phyloP scores from a whole-genome alignment of 37 sponge, comb jelly and placozoan species.

The Tethya wilhelma region DNA sequence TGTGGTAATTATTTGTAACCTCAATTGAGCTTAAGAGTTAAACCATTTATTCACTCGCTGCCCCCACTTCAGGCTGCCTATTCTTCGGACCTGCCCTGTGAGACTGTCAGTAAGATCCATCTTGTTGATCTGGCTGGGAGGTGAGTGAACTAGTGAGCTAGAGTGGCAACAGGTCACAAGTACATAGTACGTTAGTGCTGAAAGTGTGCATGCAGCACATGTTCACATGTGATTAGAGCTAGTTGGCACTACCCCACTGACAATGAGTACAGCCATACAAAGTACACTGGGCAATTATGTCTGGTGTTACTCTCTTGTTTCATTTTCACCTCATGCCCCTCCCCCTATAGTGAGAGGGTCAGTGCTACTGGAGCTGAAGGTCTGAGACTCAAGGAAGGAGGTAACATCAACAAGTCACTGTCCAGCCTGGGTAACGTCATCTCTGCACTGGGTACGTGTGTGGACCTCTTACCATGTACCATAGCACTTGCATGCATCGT shows the following conservation, averaged over 20 bases:
- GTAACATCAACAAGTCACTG: slow-evolving; percentile 86
- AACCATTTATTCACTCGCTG: background rate
- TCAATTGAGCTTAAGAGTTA: background rate
- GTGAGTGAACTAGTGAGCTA: slow-evolving; percentile 28
- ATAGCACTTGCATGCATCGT: no score
- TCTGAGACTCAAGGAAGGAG: slow-evolving; percentile 83
- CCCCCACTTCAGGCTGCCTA: slow-evolving; percentile 70
- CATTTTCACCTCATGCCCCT: background rate
- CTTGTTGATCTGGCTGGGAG: slow-evolving; percentile 92
- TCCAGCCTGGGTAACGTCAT: slow-evolving; percentile 90
- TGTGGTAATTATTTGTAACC: background rate
- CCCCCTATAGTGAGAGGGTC: slow-evolving; percentile 77
- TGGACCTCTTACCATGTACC: no score
- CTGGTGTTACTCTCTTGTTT: background rate
- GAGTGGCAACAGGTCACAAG: no score
- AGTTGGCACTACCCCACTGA: no score
- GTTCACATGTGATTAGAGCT: no score
- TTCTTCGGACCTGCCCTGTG: slow-evolving; percentile 71
- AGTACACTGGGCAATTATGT: no score
- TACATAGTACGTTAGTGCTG: no score
- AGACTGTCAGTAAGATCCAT: slow-evolving; percentile 84
- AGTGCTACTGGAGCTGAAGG: slow-evolving; percentile 89
- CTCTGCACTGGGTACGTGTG: slow-evolving; percentile 77
- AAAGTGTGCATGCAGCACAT: no score
- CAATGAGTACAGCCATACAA: no score